phyloP scores from a whole-genome alignment of 2,888 invertebrate genomes.

The Temnothorax rugatulus region DNA sequence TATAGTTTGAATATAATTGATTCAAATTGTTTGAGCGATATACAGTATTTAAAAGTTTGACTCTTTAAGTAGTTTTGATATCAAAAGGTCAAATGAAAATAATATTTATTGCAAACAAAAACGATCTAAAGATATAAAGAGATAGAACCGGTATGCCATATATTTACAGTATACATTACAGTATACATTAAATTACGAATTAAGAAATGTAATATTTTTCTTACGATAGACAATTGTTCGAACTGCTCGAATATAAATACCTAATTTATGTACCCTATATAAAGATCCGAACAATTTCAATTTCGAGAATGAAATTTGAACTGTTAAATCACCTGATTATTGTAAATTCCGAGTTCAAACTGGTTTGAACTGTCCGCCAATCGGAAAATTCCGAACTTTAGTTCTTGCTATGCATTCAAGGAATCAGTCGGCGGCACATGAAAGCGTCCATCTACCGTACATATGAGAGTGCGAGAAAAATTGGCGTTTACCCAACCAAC shows the following conservation, averaged over 20 bases:
- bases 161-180: not conserved
- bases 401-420: slow-evolving; percentile 20
- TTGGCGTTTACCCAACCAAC: slow-evolving; percentile 66
- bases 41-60: not conserved
- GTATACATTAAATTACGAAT: not conserved
- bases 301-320: not conserved
- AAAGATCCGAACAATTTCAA: not conserved
- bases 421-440: not conserved
- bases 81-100: not conserved
- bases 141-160: no score
- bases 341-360: slow-evolving; percentile 1
- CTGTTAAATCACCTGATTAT: not conserved
- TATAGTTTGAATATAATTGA: not conserved
- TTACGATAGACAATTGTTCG: not conserved
- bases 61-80: not conserved
- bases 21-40: not conserved
- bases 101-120: not conserved
- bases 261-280: not conserved
- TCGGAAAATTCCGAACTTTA: slow-evolving; percentile 21
- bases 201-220: not conserved
- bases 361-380: slow-evolving; percentile 17
- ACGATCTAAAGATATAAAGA: not conserved
- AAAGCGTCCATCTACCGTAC: slow-evolving; percentile 25
- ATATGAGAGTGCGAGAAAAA: slow-evolving; percentile 52
- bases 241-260: slow-evolving; percentile 4